Evolutionary conservation across 2,888 invertebrate genomes (phyloP), one percentile per base, ranked within the genome.

Genomic region (Tiliacea aurago): DNA sequence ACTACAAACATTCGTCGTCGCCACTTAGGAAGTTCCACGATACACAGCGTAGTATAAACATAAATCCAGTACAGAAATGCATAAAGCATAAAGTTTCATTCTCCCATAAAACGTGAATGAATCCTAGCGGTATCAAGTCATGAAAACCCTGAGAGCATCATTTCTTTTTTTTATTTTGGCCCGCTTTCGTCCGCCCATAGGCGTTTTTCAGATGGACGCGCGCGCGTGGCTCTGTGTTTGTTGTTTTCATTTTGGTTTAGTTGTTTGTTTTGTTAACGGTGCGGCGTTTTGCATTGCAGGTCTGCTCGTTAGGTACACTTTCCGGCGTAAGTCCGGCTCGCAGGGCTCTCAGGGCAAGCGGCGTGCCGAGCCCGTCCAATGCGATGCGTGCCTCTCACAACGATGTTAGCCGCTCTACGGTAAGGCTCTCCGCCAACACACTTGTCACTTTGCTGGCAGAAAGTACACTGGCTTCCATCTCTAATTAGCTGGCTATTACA

Each of bases 251-350:
- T 92, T 93, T 93, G 88, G 89, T 95, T 94, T 92, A 83, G 93
- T 92, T 91, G 88, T 94, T 94, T 94, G 89, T 95, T 95, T 95
- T 95, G 94, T 95, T 96, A 96, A 96, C 96, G 95, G 95, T 96
- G 92, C 94, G 94, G 95, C 96, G 92, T 96, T 96, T 96, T 96
- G 94, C 95, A 96, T 96, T 96, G 94, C 96, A 96, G 96, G 96
- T 96, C 96, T 96, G 92, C 96, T 96, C 95, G 96, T 96, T 96
- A 96, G 96, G 96, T 96, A 96, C 96, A 96, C 96, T 95, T 96
- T 96, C 95, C 96, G 96, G 93, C 96, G 96, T 96, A 96, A 96
- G 95, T 96, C 96, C 94, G 95, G 95, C 92, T 95, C 96, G 92
- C 96, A 96, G 92, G 95, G 93, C 94, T 94, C 96, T 93, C 95